phyloP scores from a whole-genome alignment of 2,113 vertebrate species.

The Galeopterus variegatus region DNA sequence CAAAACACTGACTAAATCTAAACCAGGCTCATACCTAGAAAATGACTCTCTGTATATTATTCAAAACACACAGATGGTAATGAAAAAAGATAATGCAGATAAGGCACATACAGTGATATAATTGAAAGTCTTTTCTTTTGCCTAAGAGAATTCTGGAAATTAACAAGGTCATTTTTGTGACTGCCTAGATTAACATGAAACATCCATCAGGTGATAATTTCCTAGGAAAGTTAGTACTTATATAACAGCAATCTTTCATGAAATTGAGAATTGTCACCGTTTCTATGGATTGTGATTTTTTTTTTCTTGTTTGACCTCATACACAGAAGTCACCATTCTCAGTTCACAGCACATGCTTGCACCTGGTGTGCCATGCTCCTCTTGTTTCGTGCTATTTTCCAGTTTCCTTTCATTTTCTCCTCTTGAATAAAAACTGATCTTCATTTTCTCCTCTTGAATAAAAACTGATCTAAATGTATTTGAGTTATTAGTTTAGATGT shows the following conservation, averaged over 20 bases:
- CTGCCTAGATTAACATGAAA: constrained; percentile 37
- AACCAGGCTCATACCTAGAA: neutral
- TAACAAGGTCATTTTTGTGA: constrained; percentile 31
- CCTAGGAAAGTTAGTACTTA: neutral
- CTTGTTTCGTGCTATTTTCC: neutral
- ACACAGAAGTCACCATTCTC: neutral
- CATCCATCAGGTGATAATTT: neutral
- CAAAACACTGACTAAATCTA: constrained; percentile 22
- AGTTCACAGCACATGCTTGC: neutral
- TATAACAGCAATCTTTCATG: neutral
- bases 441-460: neutral
- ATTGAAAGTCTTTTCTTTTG: constrained; percentile 38
- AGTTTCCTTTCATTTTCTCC: neutral
- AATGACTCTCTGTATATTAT: neutral
- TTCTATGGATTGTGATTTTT: neutral
- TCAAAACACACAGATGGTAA: constrained; percentile 35
- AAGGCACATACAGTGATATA: neutral
- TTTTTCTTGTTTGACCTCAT: neutral
- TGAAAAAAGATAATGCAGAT: neutral
- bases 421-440: neutral
- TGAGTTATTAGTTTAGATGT: neutral
- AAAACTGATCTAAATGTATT: neutral
- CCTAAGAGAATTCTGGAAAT: constrained; percentile 42
- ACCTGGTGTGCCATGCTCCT: fast-evolving
- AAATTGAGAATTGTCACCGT: constrained; percentile 6